Conservation (phyloP, 2,113 vertebrate genomes). For the Himantopus leucocephalus region DNA sequence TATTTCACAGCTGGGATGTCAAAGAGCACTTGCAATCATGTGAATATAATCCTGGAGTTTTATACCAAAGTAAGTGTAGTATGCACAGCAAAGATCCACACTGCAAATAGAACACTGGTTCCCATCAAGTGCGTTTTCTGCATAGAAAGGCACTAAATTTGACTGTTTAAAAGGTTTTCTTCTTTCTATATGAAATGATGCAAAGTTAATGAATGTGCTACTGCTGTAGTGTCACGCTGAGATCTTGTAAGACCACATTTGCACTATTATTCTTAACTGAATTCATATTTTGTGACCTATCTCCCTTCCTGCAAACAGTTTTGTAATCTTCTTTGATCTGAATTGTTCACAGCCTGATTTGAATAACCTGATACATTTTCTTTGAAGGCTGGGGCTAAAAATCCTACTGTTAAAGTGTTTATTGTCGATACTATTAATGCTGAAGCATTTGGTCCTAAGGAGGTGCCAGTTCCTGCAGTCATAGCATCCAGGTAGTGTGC, state of each 20-base stretch:
- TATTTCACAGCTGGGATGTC: background rate
- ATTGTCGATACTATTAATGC: conserved; percentile 79
- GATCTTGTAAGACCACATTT: background rate
- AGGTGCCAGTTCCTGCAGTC: conserved; percentile 80
- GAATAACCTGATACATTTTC: conserved; percentile 37
- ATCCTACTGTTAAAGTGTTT: conserved; percentile 87
- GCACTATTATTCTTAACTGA: background rate
- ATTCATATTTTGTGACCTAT: background rate
- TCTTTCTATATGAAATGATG: background rate
- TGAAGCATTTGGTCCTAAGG: conserved; percentile 53
- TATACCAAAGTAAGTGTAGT: background rate
- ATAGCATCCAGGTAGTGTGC: conserved; percentile 81
- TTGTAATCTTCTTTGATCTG: background rate
- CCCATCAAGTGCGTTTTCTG: background rate
- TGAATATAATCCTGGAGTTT: background rate
- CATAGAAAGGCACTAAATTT: background rate
- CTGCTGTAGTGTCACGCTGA: background rate
- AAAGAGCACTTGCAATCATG: background rate
- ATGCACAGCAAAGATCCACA: background rate
- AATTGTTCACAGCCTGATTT: background rate
- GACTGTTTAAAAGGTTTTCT: background rate
- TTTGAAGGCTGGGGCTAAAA: conserved; percentile 86
- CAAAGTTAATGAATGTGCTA: background rate
- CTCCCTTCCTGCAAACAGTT: background rate
- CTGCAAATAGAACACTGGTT: background rate